A percentile compares a stretch with the other conserved stretches of the same genome.
These are phyloP conservation scores for Myocastor coypus DNA, from an alignment of 2,113 vertebrate genomes.

Conservation along the genomic window DNA sequence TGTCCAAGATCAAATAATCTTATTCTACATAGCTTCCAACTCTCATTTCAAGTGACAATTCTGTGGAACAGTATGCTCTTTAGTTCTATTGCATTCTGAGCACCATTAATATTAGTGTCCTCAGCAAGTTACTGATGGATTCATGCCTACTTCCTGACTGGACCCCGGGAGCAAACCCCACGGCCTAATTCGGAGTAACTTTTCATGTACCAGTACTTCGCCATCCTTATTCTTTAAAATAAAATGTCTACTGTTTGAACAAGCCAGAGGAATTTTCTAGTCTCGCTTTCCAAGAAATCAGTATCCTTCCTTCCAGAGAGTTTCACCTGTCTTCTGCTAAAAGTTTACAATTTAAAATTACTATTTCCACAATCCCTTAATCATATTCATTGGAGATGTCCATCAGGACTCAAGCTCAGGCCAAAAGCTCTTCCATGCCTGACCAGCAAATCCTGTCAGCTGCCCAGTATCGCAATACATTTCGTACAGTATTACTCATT, in stretches of 20 bases:
- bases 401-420: constrained; percentile 21
- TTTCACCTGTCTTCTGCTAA: not conserved
- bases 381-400: constrained; percentile 34
- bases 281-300: constrained; percentile 54
- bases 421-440: not conserved
- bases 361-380: constrained; percentile 24
- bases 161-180: not conserved
- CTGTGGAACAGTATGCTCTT: not conserved
- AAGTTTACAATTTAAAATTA: constrained; percentile 58
- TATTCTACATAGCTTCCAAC: constrained; percentile 56
- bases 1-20: not conserved
- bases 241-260: constrained; percentile 43
- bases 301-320: not conserved
- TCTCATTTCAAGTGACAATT: constrained; percentile 52
- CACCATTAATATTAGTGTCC: constrained; percentile 19
- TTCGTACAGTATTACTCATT: not conserved
- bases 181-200: constrained; percentile 22
- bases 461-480: not conserved
- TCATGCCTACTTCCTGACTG: not conserved
- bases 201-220: not conserved
- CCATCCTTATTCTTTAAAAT: not conserved
- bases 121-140: not conserved
- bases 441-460: not conserved
- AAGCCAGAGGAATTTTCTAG: constrained; percentile 41
- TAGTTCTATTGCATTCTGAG: constrained; percentile 46